Evolutionary conservation across 2,113 vertebrate genomes (phyloP).

Genomic region (Trinectes maculatus): DNA sequence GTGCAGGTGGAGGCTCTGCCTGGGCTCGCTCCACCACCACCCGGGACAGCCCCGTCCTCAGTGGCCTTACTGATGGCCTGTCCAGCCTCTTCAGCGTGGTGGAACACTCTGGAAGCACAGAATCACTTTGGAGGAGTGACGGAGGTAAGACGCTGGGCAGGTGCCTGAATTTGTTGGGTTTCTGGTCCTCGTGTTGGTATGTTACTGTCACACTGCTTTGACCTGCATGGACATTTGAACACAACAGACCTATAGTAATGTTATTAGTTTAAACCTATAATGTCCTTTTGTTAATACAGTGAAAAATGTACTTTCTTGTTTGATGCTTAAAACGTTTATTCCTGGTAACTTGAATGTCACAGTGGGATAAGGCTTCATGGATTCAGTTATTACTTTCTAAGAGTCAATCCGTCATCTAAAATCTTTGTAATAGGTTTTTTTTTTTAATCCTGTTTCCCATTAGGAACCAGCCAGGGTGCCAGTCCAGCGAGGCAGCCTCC

Average conservation of each 20-base stretch:
- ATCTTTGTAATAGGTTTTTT: neutral
- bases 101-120: constrained; percentile 91
- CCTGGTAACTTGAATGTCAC: neutral
- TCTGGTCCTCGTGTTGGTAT: neutral
- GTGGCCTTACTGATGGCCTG: constrained; percentile 92
- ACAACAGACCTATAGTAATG: neutral
- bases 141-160: constrained; percentile 39
- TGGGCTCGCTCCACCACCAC: constrained; percentile 99
- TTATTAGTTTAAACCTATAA: neutral
- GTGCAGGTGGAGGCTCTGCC: constrained; percentile 91
- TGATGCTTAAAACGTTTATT: neutral
- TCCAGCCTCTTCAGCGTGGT: constrained; percentile 98
- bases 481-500: constrained; percentile 73
- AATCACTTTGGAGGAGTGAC: constrained; percentile 90
- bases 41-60: constrained; percentile 94
- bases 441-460: neutral
- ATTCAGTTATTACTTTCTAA: neutral
- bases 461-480: constrained; percentile 54
- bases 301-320: no score
- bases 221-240: neutral
- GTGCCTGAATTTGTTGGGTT: neutral
- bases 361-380: neutral
- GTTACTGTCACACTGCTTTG: neutral
- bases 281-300: no score
- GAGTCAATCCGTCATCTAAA: neutral